These are phyloP conservation scores for Zeugodacus cucurbitae DNA, from an alignment of 1,140 invertebrate species.

Conservation along the genomic window DNA sequence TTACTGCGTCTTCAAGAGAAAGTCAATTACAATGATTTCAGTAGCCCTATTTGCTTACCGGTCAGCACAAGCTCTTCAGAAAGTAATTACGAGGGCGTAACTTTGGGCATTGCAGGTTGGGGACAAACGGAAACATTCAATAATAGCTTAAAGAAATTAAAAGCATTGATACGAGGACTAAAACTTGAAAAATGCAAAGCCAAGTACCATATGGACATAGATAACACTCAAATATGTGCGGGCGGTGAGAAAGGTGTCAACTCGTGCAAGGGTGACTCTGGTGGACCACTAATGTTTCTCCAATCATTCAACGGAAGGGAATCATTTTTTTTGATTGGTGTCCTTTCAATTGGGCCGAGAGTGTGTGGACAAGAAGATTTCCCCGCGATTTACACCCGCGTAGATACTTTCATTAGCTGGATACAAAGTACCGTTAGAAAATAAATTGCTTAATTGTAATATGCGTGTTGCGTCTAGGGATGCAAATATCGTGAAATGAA, in stretches of 20 bases:
- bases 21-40: conserved; percentile 69
- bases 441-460: not conserved
- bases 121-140: conserved; percentile 74
- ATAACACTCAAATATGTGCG: too few species aligned
- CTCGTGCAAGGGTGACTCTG: conserved; percentile 56
- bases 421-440: conserved; percentile 69
- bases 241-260: conserved; percentile 50
- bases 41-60: conserved; percentile 86
- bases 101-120: conserved; percentile 82
- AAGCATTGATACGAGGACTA: too few species aligned
- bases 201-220: too few species aligned
- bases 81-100: conserved; percentile 66
- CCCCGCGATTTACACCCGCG: conserved; percentile 83
- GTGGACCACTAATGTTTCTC: conserved; percentile 52
- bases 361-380: conserved; percentile 76
- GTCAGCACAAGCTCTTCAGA: conserved; percentile 59
- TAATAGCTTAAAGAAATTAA: conserved; percentile 49
- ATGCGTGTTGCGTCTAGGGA: too few species aligned
- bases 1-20: too few species aligned
- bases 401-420: conserved; percentile 76
- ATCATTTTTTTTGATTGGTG: conserved; percentile 50
- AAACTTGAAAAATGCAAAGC: too few species aligned
- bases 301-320: not conserved
- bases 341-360: conserved; percentile 82
- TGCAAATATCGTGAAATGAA: too few species aligned